A percentile compares a stretch with the other conserved stretches of the same genome.
phyloP scores from a whole-genome alignment of 2,797 vertebrate genomes.

The Nasua narica region DNA sequence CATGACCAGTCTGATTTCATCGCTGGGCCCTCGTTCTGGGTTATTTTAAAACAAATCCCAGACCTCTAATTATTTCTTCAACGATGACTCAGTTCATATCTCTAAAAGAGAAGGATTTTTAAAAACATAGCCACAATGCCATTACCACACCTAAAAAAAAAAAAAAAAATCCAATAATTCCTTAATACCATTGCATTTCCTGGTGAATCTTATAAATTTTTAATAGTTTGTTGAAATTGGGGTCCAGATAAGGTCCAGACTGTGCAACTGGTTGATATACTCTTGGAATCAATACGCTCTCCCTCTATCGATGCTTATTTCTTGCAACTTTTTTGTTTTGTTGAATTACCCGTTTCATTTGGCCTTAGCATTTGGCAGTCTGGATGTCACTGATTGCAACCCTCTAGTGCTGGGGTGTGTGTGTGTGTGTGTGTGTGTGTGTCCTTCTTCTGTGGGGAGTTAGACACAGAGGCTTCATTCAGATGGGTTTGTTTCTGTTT shows the following conservation, averaged over 20 bases:
- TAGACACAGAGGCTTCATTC: neutral
- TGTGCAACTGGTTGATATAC: neutral
- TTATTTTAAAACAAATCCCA: neutral
- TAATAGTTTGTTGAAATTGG: neutral
- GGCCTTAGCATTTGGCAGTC: neutral
- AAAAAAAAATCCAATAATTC: neutral
- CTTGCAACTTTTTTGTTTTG: neutral
- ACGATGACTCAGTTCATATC: neutral
- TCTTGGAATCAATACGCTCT: neutral
- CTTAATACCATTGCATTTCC: neutral
- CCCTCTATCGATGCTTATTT: neutral
- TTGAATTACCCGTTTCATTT: neutral
- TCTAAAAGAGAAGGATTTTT: neutral
- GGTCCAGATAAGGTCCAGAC: neutral
- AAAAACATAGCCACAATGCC: neutral
- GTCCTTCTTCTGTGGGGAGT: neutral
- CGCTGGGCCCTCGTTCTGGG: neutral
- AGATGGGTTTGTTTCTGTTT: neutral
- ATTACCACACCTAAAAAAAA: neutral
- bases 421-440: fast-evolving
- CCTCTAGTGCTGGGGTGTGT: neutral
- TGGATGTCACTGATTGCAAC: neutral
- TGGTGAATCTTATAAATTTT: neutral
- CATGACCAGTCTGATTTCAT: neutral
- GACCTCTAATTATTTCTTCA: neutral